These are phyloP conservation scores for Columba janthina DNA, from an alignment of 2,113 vertebrate species.

Conservation along the genomic window DNA sequence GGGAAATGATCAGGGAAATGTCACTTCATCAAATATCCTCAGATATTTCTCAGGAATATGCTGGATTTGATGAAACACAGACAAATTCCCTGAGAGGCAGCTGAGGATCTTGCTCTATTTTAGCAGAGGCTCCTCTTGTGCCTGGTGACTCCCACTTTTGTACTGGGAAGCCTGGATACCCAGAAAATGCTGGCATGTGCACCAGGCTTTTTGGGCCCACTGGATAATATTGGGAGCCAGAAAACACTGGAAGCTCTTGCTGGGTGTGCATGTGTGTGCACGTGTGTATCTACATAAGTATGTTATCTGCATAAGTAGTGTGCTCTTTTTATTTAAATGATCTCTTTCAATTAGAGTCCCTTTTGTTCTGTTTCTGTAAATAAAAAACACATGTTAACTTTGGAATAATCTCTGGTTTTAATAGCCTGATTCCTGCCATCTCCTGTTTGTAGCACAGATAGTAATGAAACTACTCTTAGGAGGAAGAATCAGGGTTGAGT, in stretches of 20 bases:
- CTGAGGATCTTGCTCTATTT: not conserved
- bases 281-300: not conserved
- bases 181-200: not conserved
- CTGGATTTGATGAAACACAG: conserved; percentile 5
- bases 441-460: not conserved
- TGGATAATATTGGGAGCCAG: not conserved
- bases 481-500: not conserved
- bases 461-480: not conserved
- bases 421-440: not conserved
- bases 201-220: rapidly evolving
- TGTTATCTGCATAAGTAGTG: not conserved
- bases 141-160: not conserved
- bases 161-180: not conserved
- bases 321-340: conserved; percentile 5
- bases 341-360: not conserved
- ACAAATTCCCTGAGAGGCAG: not conserved
- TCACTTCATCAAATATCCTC: conserved; percentile 23
- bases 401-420: conserved; percentile 28
- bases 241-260: not conserved
- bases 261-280: not conserved
- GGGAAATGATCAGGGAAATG: conserved; percentile 40
- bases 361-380: conserved; percentile 47
- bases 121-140: not conserved
- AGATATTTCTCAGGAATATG: not conserved
- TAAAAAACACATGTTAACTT: conserved; percentile 17